Base-by-base conservation (phyloP, 2,797 vertebrate species). In the Melanotaenia pygmaea region DNA sequence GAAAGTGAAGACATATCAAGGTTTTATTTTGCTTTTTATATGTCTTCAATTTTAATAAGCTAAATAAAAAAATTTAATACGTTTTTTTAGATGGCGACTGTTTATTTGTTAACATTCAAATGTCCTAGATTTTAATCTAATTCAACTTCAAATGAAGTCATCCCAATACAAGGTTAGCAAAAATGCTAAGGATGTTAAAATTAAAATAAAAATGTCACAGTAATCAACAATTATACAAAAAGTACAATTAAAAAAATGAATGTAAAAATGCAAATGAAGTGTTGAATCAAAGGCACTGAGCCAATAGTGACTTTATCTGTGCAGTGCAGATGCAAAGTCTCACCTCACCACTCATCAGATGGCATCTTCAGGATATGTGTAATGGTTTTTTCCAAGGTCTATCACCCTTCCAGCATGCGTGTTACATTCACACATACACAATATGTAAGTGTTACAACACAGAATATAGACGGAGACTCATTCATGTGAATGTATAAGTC, bases 271-370 rank as follows among this genome's bases (percentile, higher is more conserved):
- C 30, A 61, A 73, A 77, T 53, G 28, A 83, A 58, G 70, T 63
- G 75, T 81, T 83, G 79, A 84, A 87, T 58, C 68, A 12, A 65
- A 59, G 56, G 72, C 60, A 4, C 47, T 26, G 28, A 30, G 82
- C 87, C 85, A 85, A 80, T 22, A 37, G 74, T 90, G 90, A 92
- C 82, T 80, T 91, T 69, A 88, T 89, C 81, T 59, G 43, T 76
- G 74, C 82, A 85, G 74, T 84, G 74, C 88, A 91, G 84, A 93
- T 83, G 82, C 74, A 90, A 82, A 82, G 72, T 88, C 80, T 91
- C 76, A 88, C 87, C 82, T 87, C 78, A 88, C 71, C 83, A 88
- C 86, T 87, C 80, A 79, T 85, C 86, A 85, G 83, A 76, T 86
- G 88, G 72, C 81, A 85, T 82, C 3, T 63, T 77, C 67, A 86